Evolutionary conservation across 1,140 invertebrate species (phyloP), one percentile per base, ranked within the genome.

Genomic region (Metopolophium dirhodum): DNA sequence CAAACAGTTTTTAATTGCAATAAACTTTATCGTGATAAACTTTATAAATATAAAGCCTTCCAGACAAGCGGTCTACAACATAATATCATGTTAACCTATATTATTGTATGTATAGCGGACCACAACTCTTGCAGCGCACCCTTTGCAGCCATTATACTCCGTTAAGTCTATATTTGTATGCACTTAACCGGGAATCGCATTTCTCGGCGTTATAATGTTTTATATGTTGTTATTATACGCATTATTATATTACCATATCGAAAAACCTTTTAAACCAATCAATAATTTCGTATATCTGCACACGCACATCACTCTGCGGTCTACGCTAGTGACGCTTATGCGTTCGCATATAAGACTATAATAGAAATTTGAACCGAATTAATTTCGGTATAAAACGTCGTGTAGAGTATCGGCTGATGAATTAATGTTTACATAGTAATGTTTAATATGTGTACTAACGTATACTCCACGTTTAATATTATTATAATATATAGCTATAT

Each of bases 251-350:
- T 68, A 68, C 61, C 11, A 68, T 68, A n/a, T 68, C 30, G 30
- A 68, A 68, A 68, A 68, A 68, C 61, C 61, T 68, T 68, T 61
- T 68, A n/a, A 68, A 68, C 30, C 61, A 68, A 68, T 68, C 61
- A 18, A 68, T 68, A 68, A n/a, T 68, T n/a, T n/a, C 14, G 30
- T n/a, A 68, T 68, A 68, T 18, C 30, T 14, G 2, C 30, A 14
- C 11, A 68, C 61, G 11, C 61, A 68, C 61, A n/a, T n/a, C 30
- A 18, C 61, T 68, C 30, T n/a, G 30, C 22, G 4, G 14, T 68
- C 30, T 68, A n/a, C 30, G 26, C 51, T 26, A 30, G 61, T 68
- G 30, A 68, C 61, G 9, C 61, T 11, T n/a, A n/a, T 68, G 30
- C 4, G 61, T n/a, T n/a, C 30, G 61, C 1, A 18, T 22, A 22